Base-by-base conservation (phyloP, 2,113 vertebrate genomes). In the Hippocampus guttulatus region DNA sequence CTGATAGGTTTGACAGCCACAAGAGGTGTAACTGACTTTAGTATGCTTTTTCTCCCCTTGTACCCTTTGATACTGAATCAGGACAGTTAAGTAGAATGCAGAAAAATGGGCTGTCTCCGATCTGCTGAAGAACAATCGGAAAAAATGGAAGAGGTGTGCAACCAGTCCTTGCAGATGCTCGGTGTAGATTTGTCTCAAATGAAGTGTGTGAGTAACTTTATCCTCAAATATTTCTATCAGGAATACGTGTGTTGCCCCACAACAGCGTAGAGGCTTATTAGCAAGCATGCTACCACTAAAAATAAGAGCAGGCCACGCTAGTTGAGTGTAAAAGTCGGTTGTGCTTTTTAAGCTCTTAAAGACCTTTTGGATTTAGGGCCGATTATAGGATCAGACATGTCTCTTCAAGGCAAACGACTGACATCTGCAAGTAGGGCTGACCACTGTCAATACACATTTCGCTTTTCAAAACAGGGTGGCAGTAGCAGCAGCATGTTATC, bases 271-370 rank as follows among this genome's bases (percentile, higher is more conserved):
- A 69, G 8, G 49, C 11, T 74, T 67, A 82, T 82, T 69, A 80
- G 33, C 72, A 68, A 54, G 45, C 73, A 27, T 10, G 2, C 43
- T 45, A 45, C 0, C 10, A 12, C 43, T 68, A n/a, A 62, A 73
- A 74, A 57, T n/a, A 73, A 0, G 69, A 30, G n/a, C 16, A 0
- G 0, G 12, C 41, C 49, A 38, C n/a, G 72, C 49, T 23, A 70
- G 62, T 18, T 49, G 78, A 75, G 78, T 75, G 83, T 77, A 82
- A 84, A 82, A 80, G 86, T 84, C 18, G 41, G 64, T 74, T 81
- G 77, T 78, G 83, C 79, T 86, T 79, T 85, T 84, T 87, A 87
- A 91, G 83, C 85, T 79, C 75, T 80, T 87, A 84, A 88, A 68
- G 83, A 80, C 82, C 79, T 87, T 86, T 87, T 23, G 52, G 86